These are phyloP conservation scores for Cetoscarus ocellatus DNA, from an alignment of 2,797 vertebrate genomes.

Conservation along the genomic window DNA sequence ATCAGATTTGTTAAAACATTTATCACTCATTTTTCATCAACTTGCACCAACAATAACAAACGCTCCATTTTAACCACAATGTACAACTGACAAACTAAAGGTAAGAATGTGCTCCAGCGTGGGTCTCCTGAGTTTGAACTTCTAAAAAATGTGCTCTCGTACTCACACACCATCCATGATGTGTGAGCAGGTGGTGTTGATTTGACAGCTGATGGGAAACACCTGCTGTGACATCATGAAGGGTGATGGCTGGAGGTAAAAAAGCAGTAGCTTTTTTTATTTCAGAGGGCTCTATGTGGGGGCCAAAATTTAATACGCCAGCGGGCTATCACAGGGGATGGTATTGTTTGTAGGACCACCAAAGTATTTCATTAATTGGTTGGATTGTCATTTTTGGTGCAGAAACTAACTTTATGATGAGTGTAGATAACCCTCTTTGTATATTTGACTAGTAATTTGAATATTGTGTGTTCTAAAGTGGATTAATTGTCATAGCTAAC, in stretches of 20 bases:
- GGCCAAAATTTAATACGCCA: not conserved
- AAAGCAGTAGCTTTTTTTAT: constrained; percentile 15
- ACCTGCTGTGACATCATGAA: constrained; percentile 39
- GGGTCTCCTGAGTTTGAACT: not conserved
- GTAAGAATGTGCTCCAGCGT: not conserved
- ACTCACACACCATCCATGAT: not conserved
- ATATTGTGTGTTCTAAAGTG: too few relatives aligned
- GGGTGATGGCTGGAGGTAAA: constrained; percentile 19
- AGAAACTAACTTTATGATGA: not conserved
- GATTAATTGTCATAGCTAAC: too few relatives aligned
- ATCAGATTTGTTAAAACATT: not conserved
- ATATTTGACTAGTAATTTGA: too few relatives aligned
- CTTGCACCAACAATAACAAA: not conserved
- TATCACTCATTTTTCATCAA: not conserved
- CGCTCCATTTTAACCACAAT: not conserved
- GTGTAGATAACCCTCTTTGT: too few relatives aligned
- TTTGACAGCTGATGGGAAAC: constrained; percentile 39
- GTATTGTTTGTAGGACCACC: too few relatives aligned
- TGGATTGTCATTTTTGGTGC: not conserved
- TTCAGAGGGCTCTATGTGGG: not conserved
- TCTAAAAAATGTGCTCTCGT: not conserved
- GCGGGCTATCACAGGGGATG: too few relatives aligned
- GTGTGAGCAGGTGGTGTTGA: constrained; percentile 28
- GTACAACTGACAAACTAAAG: not conserved
- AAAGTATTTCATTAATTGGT: not conserved